Evolutionary conservation across 2,113 vertebrate species (phyloP), one percentile per base, ranked within the genome.

Genomic region (Rhea pennata): DNA sequence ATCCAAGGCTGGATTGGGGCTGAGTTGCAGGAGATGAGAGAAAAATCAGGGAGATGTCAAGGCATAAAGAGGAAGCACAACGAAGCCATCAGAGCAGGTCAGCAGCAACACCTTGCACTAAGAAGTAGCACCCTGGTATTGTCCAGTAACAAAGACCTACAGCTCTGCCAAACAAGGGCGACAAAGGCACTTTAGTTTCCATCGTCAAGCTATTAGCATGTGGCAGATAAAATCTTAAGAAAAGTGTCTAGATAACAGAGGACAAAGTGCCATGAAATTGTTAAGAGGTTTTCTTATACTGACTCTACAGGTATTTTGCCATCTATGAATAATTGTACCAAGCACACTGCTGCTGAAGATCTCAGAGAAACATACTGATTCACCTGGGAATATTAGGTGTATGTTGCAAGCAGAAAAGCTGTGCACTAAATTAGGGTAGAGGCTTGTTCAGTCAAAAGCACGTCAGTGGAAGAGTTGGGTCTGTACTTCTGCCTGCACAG

Each of bases 161-260:
- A 92, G 80, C 69, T 93, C 75, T 66, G 69, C 33, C 48, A 62
- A 74, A 65, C 26, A 2, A 12, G 8, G 29, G 76, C 58, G 65
- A 36, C 58, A 65, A 66, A 58, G 42, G 48, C 66, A 87, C 33
- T 33, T 84, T 20, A 31, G 40, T 29, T 65, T 90, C 54, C 86
- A 50, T 54, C 40, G 64, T 6, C 48, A 36, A 8, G 83, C 83
- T 42, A n/a, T 39, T 46, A 46, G 74, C 6, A 2, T 8, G 36
- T 10, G 54, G 33, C 73, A 81, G 88, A 91, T 95, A n/a, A 78
- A 70, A 92, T 92, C 94, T 92, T 56, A 88, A 75, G 91, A 56
- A 61, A 65, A 67, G 44, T 71, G 93, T 93, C 59, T 81, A 90
- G 83, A 93, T 50, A 94, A 86, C 90, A 84, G 83, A 77, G 76